These are phyloP conservation scores for Deilephila porcellus DNA, from an alignment of 2,888 invertebrate species.

Conservation along the genomic window DNA sequence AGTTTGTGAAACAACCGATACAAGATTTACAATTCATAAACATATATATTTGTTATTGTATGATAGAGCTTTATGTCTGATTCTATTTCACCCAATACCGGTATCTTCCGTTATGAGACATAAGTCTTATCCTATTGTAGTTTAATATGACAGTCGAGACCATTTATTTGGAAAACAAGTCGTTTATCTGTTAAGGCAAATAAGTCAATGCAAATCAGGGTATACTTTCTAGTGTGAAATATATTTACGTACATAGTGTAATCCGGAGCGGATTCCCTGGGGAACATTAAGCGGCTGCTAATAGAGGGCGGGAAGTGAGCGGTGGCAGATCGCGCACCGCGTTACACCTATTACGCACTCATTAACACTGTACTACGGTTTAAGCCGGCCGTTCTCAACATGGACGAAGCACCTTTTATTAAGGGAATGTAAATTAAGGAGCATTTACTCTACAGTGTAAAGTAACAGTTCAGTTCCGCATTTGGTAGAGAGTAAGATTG, in stretches of 20 bases:
- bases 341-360: constrained; percentile 74
- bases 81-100: too few species aligned
- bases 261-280: constrained; percentile 54
- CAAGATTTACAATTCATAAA: too few species aligned
- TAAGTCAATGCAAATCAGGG: neutral
- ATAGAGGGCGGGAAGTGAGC: constrained; percentile 54
- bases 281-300: constrained; percentile 55
- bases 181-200: neutral
- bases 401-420: neutral
- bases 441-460: too few species aligned
- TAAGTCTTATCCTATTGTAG: too few species aligned
- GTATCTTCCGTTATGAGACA: too few species aligned
- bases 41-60: too few species aligned
- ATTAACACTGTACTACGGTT: constrained; percentile 69
- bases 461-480: too few species aligned
- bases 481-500: too few species aligned
- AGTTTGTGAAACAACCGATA: too few species aligned
- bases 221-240: neutral
- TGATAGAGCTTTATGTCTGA: too few species aligned
- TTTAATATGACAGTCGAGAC: too few species aligned
- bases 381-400: constrained; percentile 35
- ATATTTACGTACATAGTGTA: constrained; percentile 37
- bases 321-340: constrained; percentile 60
- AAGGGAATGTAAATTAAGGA: neutral
- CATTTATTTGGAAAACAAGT: too few species aligned